Evolutionary conservation across 2,888 invertebrate species (phyloP).

Genomic region (Cerastis leucographa): DNA sequence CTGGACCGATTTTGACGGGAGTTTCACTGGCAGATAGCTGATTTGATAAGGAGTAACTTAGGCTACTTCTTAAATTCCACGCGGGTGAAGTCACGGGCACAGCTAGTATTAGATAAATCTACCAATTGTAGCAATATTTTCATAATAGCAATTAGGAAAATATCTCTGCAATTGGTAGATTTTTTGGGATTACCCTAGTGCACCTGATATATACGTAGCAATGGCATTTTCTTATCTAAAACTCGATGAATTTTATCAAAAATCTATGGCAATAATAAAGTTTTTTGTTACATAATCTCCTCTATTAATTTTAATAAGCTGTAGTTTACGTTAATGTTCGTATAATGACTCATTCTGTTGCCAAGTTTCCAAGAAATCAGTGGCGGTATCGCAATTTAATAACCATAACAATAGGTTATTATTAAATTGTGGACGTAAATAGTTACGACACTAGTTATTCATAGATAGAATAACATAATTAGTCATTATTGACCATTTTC

Average conservation of each 20-base stretch:
- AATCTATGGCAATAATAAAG: constrained; percentile 1
- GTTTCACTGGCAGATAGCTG: too few species aligned
- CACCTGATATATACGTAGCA: neutral
- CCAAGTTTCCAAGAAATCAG: constrained; percentile 44
- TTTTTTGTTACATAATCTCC: constrained; percentile 6
- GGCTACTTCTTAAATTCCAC: too few species aligned
- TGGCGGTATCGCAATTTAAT: constrained; percentile 14
- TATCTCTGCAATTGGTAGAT: too few species aligned
- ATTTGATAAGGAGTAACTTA: too few species aligned
- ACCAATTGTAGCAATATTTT: too few species aligned
- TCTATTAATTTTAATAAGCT: constrained; percentile 36
- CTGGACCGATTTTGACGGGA: too few species aligned
- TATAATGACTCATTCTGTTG: constrained; percentile 28
- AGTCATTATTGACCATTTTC: neutral
- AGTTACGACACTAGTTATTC: neutral
- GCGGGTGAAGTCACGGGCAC: too few species aligned
- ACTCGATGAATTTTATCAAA: neutral
- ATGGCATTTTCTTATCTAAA: too few species aligned
- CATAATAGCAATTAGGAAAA: too few species aligned
- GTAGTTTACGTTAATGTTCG: constrained; percentile 31
- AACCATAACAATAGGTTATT: constrained; percentile 21
- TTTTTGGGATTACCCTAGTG: too few species aligned
- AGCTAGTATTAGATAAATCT: too few species aligned
- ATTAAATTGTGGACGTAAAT: constrained; percentile 19
- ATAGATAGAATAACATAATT: neutral